phyloP scores from a whole-genome alignment of 2,797 vertebrate genomes.

The Rhabdomys pumilio region DNA sequence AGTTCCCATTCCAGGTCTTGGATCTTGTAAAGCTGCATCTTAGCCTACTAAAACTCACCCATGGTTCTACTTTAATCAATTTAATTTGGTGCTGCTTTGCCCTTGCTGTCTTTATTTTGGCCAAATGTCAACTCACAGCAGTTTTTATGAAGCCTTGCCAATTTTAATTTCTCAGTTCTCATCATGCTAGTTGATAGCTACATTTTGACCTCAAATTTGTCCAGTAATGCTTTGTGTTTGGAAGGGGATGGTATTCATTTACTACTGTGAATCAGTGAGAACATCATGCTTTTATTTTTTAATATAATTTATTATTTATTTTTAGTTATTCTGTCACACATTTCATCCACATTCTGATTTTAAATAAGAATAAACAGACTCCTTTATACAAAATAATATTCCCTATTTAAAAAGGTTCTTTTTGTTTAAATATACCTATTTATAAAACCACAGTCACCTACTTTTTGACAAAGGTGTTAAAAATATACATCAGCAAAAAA shows the following conservation, averaged over 20 bases:
- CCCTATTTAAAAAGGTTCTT: neutral
- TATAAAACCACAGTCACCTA: neutral
- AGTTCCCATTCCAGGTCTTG: constrained; percentile 15
- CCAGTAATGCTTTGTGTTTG: neutral
- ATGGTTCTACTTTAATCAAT: constrained; percentile 48
- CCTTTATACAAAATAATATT: neutral
- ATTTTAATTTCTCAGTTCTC: constrained; percentile 70
- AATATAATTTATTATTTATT: neutral
- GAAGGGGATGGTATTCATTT: neutral
- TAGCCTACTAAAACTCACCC: constrained; percentile 2
- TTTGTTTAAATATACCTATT: constrained; percentile 57
- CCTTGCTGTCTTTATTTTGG: constrained; percentile 45
- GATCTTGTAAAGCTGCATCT: constrained; percentile 51
- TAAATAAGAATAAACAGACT: constrained; percentile 50
- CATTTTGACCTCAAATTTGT: neutral
- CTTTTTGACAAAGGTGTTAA: neutral
- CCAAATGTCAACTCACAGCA: constrained; percentile 62
- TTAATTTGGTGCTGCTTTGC: constrained; percentile 58
- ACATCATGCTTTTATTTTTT: constrained; percentile 14
- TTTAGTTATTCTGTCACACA: neutral
- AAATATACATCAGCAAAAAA: neutral
- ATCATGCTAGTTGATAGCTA: neutral
- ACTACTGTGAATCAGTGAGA: constrained; percentile 1
- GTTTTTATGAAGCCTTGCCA: constrained; percentile 56
- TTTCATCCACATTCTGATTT: neutral